Conservation (phyloP, 1,140 invertebrate species). For the Conopomorpha cramerella region DNA sequence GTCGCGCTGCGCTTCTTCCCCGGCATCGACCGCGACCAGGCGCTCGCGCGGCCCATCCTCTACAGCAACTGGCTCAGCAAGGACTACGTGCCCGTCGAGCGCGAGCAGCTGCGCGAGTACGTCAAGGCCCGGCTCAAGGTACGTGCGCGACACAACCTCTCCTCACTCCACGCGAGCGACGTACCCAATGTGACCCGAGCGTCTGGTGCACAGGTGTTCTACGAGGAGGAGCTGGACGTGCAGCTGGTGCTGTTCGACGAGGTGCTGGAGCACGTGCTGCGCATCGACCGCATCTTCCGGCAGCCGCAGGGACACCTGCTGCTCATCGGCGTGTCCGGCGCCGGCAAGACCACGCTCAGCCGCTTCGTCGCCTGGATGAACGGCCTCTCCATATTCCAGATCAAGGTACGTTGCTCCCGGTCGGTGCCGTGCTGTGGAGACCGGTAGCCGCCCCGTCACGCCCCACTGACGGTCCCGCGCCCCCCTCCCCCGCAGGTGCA, state of each 20-base stretch:
- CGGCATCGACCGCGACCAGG: constrained; percentile 81
- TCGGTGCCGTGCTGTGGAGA: no score
- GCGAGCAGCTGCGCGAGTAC: constrained; percentile 94
- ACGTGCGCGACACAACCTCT: constrained; percentile 5
- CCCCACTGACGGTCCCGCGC: no score
- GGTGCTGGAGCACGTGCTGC: constrained; percentile 96
- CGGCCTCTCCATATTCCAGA: constrained; percentile 97
- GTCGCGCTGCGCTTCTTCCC: constrained; percentile 97
- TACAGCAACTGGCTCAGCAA: constrained; percentile 99
- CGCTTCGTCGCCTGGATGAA: constrained; percentile 99
- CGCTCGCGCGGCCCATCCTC: constrained; percentile 88
- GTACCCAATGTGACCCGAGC: no score
- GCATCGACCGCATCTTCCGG: constrained; percentile 98
- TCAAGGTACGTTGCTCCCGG: constrained; percentile 73
- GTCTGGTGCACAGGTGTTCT: constrained; percentile 79
- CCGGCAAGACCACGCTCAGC: constrained; percentile 98
- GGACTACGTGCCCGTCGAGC: constrained; percentile 95
- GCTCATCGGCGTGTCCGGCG: constrained; percentile 96
- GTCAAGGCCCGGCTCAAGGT: constrained; percentile 94
- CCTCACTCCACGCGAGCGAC: not conserved
- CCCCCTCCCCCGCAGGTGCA: constrained; percentile 72
- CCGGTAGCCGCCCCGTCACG: no score
- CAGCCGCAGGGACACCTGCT: constrained; percentile 98
- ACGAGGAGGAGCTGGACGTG: constrained; percentile 99
- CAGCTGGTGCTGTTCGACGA: constrained; percentile 98